Conservation (phyloP, 2,797 vertebrate genomes). For the Dicrostonyx torquatus region DNA sequence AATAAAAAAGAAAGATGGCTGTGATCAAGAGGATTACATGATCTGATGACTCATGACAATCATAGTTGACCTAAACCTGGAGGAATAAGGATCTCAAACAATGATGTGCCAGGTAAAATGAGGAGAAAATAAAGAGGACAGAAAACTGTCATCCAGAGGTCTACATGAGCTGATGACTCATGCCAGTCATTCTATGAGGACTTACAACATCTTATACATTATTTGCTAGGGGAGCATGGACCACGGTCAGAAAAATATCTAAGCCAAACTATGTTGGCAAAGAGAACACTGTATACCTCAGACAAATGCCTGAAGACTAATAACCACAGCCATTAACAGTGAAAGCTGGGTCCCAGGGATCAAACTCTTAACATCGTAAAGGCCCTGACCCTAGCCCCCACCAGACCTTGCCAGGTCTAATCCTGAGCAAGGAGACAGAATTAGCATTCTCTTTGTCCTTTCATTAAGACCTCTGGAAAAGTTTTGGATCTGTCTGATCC, state of each 20-base stretch:
- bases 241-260: background rate
- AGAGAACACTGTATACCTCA: background rate
- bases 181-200: background rate
- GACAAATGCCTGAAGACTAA: background rate
- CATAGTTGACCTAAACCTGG: background rate
- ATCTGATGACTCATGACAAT: background rate
- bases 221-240: background rate
- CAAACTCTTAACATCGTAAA: background rate
- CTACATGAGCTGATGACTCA: background rate
- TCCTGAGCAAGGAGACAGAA: background rate
- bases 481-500: background rate
- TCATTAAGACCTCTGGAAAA: background rate
- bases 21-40: too few species aligned
- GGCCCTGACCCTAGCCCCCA: background rate
- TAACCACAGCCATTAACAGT: background rate
- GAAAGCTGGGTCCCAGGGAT: background rate
- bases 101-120: background rate
- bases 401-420: background rate
- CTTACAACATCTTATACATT: background rate
- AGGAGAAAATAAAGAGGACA: background rate
- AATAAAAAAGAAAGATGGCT: too few species aligned
- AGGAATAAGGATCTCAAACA: background rate
- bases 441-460: background rate
- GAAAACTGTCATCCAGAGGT: background rate
- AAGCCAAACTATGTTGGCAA: background rate